Evolutionary conservation across 2,888 invertebrate species (phyloP), one percentile per base, ranked within the genome.

Genomic region (Hirudinaria manillensis): DNA sequence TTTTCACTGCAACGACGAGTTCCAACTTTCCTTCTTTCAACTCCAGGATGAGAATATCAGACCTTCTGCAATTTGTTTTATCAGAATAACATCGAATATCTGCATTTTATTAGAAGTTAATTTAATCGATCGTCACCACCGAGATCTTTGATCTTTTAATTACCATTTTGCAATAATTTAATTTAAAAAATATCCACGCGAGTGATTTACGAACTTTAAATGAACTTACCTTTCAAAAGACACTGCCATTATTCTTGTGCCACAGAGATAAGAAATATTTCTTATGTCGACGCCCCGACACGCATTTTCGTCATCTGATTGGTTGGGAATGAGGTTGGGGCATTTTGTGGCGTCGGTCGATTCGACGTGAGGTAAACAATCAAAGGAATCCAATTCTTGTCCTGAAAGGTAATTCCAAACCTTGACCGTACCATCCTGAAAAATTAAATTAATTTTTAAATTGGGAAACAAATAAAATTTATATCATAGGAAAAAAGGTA

Each of bases 381-480:
- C 74, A 6, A 73, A 65, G 45, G 34, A 53, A 32, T 68, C 29
- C 1, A 78, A 70, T 38, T 75, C 66, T 21, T 51, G 24, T n/a
- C 78, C 78, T 56, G 29, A 3, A 19, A 70, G 38, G 65, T 77
- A 72, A 55, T 77, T 77, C 81, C 82, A 82, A 1, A 78, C 32
- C 38, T 79, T 79, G 19, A 82, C 73, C 16, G 76, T 81, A 7
- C 80, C 80, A 79, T 82, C 82, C 82, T 82, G 75, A 7, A 45
- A 45, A 77, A 75, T 55, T 27, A 24, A 56, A 68, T 27, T 21
- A 65, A 66, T 51, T 27, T 32, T 56, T 21, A 24, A 66, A 38
- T 32, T 53, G 21, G 66, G 3, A 7, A 66, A 36, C 27, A 66
- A 24, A 1, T 6, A 24, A n/a, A 19, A 16, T 10, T n/a, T 16